phyloP scores from a whole-genome alignment of 2,888 invertebrate genomes.

The Melikaiella ostensackeni region DNA sequence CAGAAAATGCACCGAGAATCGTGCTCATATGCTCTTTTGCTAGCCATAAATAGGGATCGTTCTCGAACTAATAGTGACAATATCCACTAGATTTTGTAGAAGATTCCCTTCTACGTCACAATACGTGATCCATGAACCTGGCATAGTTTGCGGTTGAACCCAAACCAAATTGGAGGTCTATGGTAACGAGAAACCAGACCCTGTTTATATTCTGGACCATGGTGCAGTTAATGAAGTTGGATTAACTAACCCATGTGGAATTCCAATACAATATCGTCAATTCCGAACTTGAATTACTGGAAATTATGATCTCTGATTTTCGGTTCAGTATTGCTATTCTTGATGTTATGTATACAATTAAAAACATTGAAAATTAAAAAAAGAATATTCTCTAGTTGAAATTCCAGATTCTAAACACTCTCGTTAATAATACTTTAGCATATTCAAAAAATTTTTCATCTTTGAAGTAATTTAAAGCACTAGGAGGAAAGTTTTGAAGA shows the following conservation, averaged over 20 bases:
- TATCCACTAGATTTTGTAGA: slow-evolving; percentile 11
- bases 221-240: slow-evolving; percentile 5
- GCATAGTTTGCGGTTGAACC: slow-evolving; percentile 3
- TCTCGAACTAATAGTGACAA: slow-evolving; percentile 18
- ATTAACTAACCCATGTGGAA: slow-evolving; percentile 6
- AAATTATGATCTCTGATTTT: background rate
- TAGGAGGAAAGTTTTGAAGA: background rate
- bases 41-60: slow-evolving; percentile 64
- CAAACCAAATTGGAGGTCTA: slow-evolving; percentile 16
- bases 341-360: background rate
- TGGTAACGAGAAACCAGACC: slow-evolving; percentile 1
- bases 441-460: too few species aligned
- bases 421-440: too few species aligned
- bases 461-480: background rate
- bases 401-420: too few species aligned
- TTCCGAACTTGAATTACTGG: background rate
- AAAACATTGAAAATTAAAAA: background rate
- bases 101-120: slow-evolving; percentile 1
- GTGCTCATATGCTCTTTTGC: slow-evolving; percentile 42
- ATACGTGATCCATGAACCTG: slow-evolving; percentile 14
- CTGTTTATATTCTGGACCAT: slow-evolving; percentile 6
- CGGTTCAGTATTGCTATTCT: background rate
- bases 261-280: background rate
- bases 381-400: too few species aligned
- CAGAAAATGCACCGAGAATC: slow-evolving; percentile 14